Conservation (phyloP, 2,113 vertebrate genomes). For the Panthera tigris region DNA sequence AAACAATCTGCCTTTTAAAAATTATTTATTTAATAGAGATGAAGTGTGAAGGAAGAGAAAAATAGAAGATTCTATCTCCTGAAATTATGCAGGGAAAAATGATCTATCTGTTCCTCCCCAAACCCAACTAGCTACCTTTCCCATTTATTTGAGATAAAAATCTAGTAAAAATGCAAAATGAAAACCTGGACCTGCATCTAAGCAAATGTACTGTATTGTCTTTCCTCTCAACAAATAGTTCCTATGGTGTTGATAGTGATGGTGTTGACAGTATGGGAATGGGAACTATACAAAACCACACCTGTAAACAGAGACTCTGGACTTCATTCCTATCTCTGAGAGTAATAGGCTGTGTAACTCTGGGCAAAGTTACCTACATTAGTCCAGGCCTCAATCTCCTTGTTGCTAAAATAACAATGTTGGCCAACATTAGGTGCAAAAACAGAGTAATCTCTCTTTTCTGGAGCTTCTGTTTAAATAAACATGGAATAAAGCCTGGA, state of each 20-base stretch:
- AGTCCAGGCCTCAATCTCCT: background rate
- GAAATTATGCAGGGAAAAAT: background rate
- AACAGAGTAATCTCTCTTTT: background rate
- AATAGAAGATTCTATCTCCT: background rate
- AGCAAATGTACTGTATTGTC: background rate
- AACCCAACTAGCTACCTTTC: background rate
- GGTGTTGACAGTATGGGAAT: rapidly evolving
- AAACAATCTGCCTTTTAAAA: no score
- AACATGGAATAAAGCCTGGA: background rate
- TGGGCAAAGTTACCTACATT: background rate
- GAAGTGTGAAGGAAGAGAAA: background rate
- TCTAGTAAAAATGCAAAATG: background rate
- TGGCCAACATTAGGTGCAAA: background rate
- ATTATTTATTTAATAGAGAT: no score
- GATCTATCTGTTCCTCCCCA: background rate
- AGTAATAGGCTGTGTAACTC: background rate
- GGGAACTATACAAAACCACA: background rate
- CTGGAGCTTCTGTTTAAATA: background rate
- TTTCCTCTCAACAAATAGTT: background rate
- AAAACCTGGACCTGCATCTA: background rate
- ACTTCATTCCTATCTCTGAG: background rate
- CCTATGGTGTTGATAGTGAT: background rate
- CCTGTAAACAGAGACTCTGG: background rate
- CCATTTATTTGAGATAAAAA: background rate
- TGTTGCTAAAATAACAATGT: background rate